Percentiles rank a stretch among this genome's conserved stretches.
These are phyloP conservation scores for Crotalus adamanteus DNA, from an alignment of 2,797 vertebrate species.

Conservation along the genomic window DNA sequence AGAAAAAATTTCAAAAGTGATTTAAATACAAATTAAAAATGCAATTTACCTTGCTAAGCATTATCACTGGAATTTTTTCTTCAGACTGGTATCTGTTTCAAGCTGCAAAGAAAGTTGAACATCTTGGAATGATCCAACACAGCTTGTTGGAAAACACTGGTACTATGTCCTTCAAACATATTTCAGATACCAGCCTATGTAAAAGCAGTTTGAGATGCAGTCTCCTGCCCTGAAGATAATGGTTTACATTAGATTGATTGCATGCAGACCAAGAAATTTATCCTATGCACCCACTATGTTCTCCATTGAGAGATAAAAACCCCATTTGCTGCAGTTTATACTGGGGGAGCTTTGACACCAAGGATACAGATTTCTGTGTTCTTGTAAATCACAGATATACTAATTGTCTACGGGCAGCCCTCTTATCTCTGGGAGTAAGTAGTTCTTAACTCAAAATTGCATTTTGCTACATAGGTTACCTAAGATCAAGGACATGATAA, in stretches of 20 bases:
- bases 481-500: neutral
- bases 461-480: constrained; percentile 57
- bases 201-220: constrained; percentile 55
- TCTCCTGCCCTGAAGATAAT: constrained; percentile 69
- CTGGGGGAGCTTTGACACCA: constrained; percentile 71
- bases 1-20: constrained; percentile 29
- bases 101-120: constrained; percentile 32
- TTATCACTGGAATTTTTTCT: constrained; percentile 53
- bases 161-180: constrained; percentile 60
- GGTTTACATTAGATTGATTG: constrained; percentile 72
- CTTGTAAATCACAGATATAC: constrained; percentile 75
- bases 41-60: constrained; percentile 66
- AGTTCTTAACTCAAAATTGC: constrained; percentile 68
- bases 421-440: constrained; percentile 70
- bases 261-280: constrained; percentile 64
- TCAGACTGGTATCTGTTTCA: constrained; percentile 43
- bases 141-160: constrained; percentile 42
- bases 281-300: constrained; percentile 63
- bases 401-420: constrained; percentile 71
- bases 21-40: constrained; percentile 65
- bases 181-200: constrained; percentile 61
- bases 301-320: constrained; percentile 76
- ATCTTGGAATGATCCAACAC: constrained; percentile 38
- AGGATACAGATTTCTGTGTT: constrained; percentile 64
- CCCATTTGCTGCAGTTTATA: constrained; percentile 76